Base-by-base conservation (phyloP, 2,113 vertebrate species). In the Oncorhynchus masou region DNA sequence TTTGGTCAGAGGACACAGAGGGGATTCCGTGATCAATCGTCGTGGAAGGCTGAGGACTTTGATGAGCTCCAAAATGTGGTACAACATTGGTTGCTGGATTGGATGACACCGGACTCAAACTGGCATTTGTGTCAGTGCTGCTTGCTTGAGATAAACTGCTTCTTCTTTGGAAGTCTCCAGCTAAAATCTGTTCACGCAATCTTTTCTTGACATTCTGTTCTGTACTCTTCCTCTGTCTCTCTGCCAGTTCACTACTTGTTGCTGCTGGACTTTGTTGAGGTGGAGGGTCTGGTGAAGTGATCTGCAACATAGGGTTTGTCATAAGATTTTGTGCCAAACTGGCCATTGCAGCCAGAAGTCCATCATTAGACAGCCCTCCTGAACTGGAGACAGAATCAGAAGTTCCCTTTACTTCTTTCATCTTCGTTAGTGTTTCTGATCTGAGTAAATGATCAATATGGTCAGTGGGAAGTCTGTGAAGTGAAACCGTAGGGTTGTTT, bases 151-250 rank as follows among this genome's bases (percentile, higher is more conserved):
- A 78, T 2, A 91, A 87, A 3, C 88, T 84, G 75, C 77, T 91
- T 86, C 92, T 94, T 16, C 84, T 90, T 12, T 90, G 85, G 57
- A 92, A 87, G 74, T 96, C 91, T 62, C 92, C 94, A 75, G 95
- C 90, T 85, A 98, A 86, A 79, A 98, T 94, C 81, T 96, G 96
- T 83, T 95, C 94, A 69, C 91, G 94, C 84, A 94, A 76, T 79
- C 80, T 88, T 83, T 90, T 91, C 76, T 80, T 96, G 68, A 98
- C 90, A 45, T 95, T 94, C 77, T 88, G 88, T 69, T 93, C 93
- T 12, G 91, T 90, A 57, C 34, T 67, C 62, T 72, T 85, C n/a
- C 70, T 84, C 60, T 77, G 74, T 3, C 11, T 48, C 4, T 86
- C 79, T 7, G 59, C 20, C 8, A 45, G 78, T 13, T 59, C 74